Evolutionary conservation across 2,797 vertebrate genomes (phyloP).

Genomic region (Malacoraja senta): DNA sequence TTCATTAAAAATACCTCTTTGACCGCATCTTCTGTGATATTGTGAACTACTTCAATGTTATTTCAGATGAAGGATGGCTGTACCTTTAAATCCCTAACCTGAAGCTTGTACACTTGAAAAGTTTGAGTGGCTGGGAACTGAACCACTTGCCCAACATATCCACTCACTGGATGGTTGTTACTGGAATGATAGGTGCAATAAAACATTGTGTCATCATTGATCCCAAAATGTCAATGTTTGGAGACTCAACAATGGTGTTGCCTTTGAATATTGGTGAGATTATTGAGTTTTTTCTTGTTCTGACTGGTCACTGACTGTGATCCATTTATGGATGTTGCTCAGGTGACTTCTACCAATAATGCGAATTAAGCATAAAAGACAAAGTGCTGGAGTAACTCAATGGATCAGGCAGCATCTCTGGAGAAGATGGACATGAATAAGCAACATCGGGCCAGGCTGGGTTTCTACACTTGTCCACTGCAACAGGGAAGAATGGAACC

Average conservation of each 20-base stretch:
- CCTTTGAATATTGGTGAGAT: not conserved
- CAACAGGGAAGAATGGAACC: too few species aligned
- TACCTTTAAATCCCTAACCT: not conserved
- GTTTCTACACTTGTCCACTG: too few species aligned
- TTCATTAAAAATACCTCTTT: not conserved
- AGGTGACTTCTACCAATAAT: not conserved
- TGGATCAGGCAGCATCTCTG: too few species aligned
- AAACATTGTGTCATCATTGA: not conserved
- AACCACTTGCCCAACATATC: not conserved
- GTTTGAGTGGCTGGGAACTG: not conserved
- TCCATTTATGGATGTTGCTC: not conserved
- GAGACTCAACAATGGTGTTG: not conserved
- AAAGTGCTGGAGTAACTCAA: too few species aligned
- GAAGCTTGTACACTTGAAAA: not conserved
- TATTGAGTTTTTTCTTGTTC: not conserved
- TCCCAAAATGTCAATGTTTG: not conserved
- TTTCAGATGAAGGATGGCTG: not conserved
- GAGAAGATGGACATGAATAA: too few species aligned
- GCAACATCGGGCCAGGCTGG: not conserved
- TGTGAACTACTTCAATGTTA: slow-evolving; percentile 14
- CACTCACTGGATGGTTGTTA: not conserved
- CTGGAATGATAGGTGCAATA: not conserved
- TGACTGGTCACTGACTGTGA: not conserved
- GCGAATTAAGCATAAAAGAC: too few species aligned
- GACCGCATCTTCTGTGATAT: not conserved